Evolutionary conservation across 2,888 invertebrate species (phyloP).

Genomic region (Rotaria macrura): DNA sequence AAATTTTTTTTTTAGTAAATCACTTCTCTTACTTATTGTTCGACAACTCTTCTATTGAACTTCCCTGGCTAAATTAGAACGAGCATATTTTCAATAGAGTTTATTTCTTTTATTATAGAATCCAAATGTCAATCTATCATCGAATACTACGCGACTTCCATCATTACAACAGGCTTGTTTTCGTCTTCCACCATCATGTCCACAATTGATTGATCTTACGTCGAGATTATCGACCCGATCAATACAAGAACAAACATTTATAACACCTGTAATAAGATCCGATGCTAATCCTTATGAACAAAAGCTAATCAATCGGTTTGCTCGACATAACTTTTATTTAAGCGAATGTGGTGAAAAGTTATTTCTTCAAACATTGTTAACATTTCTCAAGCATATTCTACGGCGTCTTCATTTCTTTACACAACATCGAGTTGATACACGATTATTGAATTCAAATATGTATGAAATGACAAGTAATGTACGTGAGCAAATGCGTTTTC

Average conservation of each 20-base stretch:
- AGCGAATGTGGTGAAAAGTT: background rate
- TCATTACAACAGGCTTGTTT: background rate
- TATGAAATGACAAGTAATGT: background rate
- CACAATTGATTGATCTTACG: background rate
- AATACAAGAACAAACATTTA: background rate
- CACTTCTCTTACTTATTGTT: no score
- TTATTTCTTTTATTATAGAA: no score
- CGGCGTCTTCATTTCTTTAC: background rate
- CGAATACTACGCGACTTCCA: background rate
- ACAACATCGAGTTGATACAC: background rate
- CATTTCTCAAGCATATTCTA: background rate
- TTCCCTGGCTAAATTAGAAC: no score
- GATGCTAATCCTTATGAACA: background rate
- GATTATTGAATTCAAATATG: background rate
- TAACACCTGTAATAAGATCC: background rate
- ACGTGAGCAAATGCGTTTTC: background rate
- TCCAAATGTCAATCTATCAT: no score
- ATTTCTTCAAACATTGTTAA: background rate
- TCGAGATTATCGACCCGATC: background rate
- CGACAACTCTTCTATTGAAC: no score
- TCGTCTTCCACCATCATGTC: background rate
- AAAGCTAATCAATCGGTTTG: background rate
- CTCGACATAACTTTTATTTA: background rate
- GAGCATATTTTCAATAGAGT: no score
- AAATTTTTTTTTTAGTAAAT: no score